phyloP scores from a whole-genome alignment of 2,888 invertebrate species.

The Eupithecia pulchellata region DNA sequence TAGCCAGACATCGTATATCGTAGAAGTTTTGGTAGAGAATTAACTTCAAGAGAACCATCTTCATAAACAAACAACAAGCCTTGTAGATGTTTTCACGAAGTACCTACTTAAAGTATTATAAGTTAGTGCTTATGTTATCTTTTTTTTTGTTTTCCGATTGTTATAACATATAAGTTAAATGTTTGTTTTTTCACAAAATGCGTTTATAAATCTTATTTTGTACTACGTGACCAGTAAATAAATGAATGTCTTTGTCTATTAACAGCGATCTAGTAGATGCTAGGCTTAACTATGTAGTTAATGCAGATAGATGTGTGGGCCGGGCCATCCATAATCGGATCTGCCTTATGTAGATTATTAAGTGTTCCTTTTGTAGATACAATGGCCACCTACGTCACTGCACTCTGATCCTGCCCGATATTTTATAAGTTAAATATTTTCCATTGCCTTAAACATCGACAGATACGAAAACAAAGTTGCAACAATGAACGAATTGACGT shows the following conservation, averaged over 20 bases:
- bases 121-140: no score
- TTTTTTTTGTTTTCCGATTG: no score
- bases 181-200: no score
- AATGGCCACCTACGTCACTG: slow-evolving; percentile 52
- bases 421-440: slow-evolving; percentile 36
- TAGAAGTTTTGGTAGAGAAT: not conserved
- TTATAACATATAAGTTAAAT: no score
- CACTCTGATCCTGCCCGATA: slow-evolving; percentile 47
- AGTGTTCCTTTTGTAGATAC: slow-evolving; percentile 46
- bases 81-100: not conserved
- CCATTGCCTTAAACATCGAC: slow-evolving; percentile 26
- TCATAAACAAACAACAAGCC: not conserved
- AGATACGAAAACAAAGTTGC: not conserved
- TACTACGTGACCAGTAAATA: no score
- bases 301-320: slow-evolving; percentile 44
- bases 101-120: no score
- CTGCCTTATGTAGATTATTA: slow-evolving; percentile 46
- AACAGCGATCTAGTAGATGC: not conserved
- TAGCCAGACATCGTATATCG: not conserved
- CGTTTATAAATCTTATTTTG: no score
- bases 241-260: no score
- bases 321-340: slow-evolving; percentile 35
- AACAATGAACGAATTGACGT: not conserved
- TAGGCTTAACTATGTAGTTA: not conserved
- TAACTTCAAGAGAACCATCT: not conserved